Evolutionary conservation across 2,888 invertebrate species (phyloP).

Genomic region (Arrhopalites spinosus): DNA sequence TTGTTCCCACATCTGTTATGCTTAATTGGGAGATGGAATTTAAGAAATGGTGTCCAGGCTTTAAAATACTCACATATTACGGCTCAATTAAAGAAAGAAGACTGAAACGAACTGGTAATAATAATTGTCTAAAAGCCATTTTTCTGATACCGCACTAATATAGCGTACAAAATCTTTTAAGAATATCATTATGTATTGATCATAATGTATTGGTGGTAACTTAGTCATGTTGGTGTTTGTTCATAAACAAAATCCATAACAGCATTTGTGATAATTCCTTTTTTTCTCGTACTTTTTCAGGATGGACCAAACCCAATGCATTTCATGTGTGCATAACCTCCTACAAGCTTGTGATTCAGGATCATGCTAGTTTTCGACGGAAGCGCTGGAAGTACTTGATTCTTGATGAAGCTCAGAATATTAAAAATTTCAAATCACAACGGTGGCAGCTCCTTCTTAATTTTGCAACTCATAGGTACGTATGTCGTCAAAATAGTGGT

Average conservation of each 20-base stretch:
- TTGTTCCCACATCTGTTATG: conserved; percentile 99
- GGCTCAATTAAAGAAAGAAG: conserved; percentile 95
- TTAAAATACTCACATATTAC: conserved; percentile 98
- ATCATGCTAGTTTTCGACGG: conserved; percentile 94
- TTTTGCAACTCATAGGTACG: conserved; percentile 86
- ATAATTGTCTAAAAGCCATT: not conserved
- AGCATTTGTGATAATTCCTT: not conserved
- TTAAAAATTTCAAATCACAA: conserved; percentile 99
- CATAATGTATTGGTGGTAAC: too few species aligned
- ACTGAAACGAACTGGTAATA: conserved; percentile 75
- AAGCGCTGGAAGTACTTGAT: conserved; percentile 99
- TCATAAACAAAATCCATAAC: too few species aligned
- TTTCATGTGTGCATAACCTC: conserved; percentile 98
- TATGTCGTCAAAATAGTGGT: conserved; percentile 38
- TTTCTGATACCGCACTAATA: too few species aligned
- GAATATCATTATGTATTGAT: too few species aligned
- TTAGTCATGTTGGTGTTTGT: too few species aligned
- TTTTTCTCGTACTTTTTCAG: conserved; percentile 49
- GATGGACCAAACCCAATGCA: conserved; percentile 98
- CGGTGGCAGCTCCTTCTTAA: conserved; percentile 96
- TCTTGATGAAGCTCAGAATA: conserved; percentile 98
- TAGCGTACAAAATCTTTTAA: too few species aligned
- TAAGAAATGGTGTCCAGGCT: conserved; percentile 99
- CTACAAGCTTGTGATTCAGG: conserved; percentile 96
- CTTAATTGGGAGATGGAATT: conserved; percentile 99